Percentiles rank a stretch among this genome's conserved stretches.
phyloP scores from a whole-genome alignment of 2,113 vertebrate species.

The Morone chrysops region DNA sequence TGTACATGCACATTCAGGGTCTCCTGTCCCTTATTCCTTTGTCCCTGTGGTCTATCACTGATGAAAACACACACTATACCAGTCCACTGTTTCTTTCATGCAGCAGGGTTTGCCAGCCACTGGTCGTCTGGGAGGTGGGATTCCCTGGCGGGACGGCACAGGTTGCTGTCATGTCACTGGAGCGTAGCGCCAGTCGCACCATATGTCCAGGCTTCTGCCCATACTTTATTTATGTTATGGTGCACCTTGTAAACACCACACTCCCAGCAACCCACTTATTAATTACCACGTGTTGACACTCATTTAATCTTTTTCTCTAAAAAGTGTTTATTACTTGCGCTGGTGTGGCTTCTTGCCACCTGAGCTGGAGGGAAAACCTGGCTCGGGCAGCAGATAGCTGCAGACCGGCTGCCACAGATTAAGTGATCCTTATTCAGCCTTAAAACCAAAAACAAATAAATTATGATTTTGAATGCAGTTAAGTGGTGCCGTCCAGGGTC shows the following conservation, averaged over 20 bases:
- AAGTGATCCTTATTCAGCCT: slow-evolving; percentile 24
- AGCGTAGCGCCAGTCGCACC: slow-evolving; percentile 78
- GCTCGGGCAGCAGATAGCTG: slow-evolving; percentile 48
- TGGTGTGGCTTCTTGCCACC: slow-evolving; percentile 73
- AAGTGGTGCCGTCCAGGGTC: neutral
- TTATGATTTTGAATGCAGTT: slow-evolving; percentile 35
- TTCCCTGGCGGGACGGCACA: slow-evolving; percentile 79
- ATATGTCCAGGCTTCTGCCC: slow-evolving; percentile 84
- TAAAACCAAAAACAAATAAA: slow-evolving; percentile 14
- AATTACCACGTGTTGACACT: slow-evolving; percentile 85
- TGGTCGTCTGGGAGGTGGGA: slow-evolving; percentile 73
- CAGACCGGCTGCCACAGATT: slow-evolving; percentile 37
- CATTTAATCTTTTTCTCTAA: slow-evolving; percentile 86
- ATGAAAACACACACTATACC: slow-evolving; percentile 35
- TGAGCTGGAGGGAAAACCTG: slow-evolving; percentile 74
- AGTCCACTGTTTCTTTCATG: slow-evolving; percentile 49
- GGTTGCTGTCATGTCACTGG: slow-evolving; percentile 84
- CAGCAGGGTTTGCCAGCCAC: slow-evolving; percentile 61
- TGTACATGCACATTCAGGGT: slow-evolving; percentile 13
- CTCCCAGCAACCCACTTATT: slow-evolving; percentile 86
- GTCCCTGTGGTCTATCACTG: slow-evolving; percentile 8
- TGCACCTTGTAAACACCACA: slow-evolving; percentile 82
- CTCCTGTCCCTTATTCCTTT: slow-evolving; percentile 10
- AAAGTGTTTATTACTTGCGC: slow-evolving; percentile 88
- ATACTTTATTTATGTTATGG: slow-evolving; percentile 85